Percentiles rank a stretch among this genome's conserved stretches.
Evolutionary conservation across 2,797 vertebrate species (phyloP).

Genomic region (Sebastes cheni): DNA sequence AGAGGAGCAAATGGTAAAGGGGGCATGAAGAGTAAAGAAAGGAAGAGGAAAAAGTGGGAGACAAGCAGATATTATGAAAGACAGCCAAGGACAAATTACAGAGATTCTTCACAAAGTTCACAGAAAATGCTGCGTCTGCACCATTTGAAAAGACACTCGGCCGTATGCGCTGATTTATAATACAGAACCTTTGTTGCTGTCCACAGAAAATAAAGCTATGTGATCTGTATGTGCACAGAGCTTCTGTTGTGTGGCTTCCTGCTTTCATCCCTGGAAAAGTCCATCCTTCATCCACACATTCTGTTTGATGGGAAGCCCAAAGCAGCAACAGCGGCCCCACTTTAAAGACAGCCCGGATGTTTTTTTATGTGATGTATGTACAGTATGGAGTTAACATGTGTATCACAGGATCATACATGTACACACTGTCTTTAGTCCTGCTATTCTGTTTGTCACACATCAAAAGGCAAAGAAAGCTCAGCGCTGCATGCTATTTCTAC

Average conservation of each 20-base stretch:
- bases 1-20: neutral
- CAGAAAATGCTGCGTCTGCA: constrained; percentile 9
- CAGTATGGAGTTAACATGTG: neutral
- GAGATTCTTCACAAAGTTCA: constrained; percentile 28
- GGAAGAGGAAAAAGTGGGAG: neutral
- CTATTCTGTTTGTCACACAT: neutral
- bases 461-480: constrained; percentile 20
- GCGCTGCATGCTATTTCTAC: constrained; percentile 28
- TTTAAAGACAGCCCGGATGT: constrained; percentile 21
- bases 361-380: constrained; percentile 10
- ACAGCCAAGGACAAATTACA: constrained; percentile 39
- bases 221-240: neutral
- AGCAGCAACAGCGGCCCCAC: constrained; percentile 5
- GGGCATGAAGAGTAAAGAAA: neutral
- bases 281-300: constrained; percentile 44
- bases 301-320: constrained; percentile 50
- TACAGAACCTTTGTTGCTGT: neutral
- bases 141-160: neutral
- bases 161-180: neutral
- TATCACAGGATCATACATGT: constrained; percentile 2
- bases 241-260: constrained; percentile 1
- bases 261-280: constrained; percentile 43
- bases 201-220: constrained; percentile 24
- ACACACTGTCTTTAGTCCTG: constrained; percentile 4
- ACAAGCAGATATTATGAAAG: constrained; percentile 22